Conservation (phyloP, 2,888 invertebrate species). For the Drosophila longiperda region DNA sequence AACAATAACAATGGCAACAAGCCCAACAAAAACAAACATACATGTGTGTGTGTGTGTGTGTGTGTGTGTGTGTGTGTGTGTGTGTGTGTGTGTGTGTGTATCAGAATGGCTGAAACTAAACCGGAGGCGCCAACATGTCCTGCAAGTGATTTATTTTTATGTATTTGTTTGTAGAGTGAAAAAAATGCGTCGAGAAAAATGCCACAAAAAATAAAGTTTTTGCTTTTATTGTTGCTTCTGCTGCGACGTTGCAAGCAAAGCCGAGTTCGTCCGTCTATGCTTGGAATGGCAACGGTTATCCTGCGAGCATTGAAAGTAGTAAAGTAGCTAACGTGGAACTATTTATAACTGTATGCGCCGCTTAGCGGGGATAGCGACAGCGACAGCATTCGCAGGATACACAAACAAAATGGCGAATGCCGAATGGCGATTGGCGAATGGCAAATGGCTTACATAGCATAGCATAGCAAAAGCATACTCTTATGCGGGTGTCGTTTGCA, state of each 20-base stretch:
- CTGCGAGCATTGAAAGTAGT: constrained; percentile 47
- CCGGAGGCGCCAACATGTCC: constrained; percentile 84
- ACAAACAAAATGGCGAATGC: constrained; percentile 21
- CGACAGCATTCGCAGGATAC: background rate
- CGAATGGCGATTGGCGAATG: constrained; percentile 11
- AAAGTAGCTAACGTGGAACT: constrained; percentile 67
- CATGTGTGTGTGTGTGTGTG: constrained; percentile 7
- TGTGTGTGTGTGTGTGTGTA: constrained; percentile 35
- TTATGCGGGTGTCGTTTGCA: constrained; percentile 65
- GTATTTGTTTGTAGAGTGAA: constrained; percentile 75
- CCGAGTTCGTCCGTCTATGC: constrained; percentile 44
- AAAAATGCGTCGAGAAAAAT: constrained; percentile 60
- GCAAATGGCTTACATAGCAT: constrained; percentile 11
- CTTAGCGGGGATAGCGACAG: constrained; percentile 31
- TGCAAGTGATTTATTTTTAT: constrained; percentile 83
- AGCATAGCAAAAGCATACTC: constrained; percentile 65
- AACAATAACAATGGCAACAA: constrained; percentile 48
- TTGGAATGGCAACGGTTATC: constrained; percentile 28
- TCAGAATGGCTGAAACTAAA: constrained; percentile 67
- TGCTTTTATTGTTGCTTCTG: constrained; percentile 15
- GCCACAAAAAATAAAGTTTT: constrained; percentile 68
- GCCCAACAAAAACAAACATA: constrained; percentile 32
- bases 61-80: constrained; percentile 11
- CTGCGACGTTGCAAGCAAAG: constrained; percentile 44
- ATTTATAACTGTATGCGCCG: constrained; percentile 65